These are phyloP conservation scores for Ecliptopera silaceata DNA, from an alignment of 2,888 invertebrate genomes.

Conservation along the genomic window DNA sequence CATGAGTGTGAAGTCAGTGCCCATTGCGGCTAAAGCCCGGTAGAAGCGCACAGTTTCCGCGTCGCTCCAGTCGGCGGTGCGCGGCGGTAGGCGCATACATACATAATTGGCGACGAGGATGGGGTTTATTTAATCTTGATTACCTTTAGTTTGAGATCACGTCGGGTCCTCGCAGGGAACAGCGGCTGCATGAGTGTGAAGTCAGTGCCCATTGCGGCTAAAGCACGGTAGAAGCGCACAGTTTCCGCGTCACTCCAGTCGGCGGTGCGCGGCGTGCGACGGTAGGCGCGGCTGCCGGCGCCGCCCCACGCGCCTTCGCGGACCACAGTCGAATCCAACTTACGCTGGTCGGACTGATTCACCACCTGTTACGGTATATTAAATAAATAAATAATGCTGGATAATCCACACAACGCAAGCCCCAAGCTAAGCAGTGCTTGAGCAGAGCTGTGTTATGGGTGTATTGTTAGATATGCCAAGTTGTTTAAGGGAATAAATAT, in stretches of 20 bases:
- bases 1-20: conserved; percentile 97
- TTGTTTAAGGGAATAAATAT: too few relatives aligned
- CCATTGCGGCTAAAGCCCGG: conserved; percentile 93
- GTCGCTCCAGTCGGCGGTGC: conserved; percentile 89
- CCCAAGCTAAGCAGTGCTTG: too few relatives aligned
- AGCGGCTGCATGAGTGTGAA: conserved; percentile 94
- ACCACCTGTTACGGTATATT: conserved; percentile 70
- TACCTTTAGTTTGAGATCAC: conserved; percentile 90
- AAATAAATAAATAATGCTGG: too few relatives aligned
- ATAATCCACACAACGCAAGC: too few relatives aligned
- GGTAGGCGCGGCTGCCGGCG: conserved; percentile 84
- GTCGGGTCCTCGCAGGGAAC: conserved; percentile 90
- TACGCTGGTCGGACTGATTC: conserved; percentile 87
- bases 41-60: conserved; percentile 95
- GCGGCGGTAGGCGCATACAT: conserved; percentile 84
- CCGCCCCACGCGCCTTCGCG: conserved; percentile 83
- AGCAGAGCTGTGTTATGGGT: too few relatives aligned
- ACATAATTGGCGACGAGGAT: too few relatives aligned
- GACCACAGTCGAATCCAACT: conserved; percentile 85
- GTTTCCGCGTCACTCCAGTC: conserved; percentile 92
- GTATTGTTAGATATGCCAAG: too few relatives aligned
- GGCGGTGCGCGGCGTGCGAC: conserved; percentile 85
- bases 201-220: conserved; percentile 95
- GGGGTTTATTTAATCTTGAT: too few relatives aligned
- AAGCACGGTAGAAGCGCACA: conserved; percentile 94